These are phyloP conservation scores for Chironomus tentans DNA, from an alignment of 2,888 invertebrate species.

Conservation along the genomic window DNA sequence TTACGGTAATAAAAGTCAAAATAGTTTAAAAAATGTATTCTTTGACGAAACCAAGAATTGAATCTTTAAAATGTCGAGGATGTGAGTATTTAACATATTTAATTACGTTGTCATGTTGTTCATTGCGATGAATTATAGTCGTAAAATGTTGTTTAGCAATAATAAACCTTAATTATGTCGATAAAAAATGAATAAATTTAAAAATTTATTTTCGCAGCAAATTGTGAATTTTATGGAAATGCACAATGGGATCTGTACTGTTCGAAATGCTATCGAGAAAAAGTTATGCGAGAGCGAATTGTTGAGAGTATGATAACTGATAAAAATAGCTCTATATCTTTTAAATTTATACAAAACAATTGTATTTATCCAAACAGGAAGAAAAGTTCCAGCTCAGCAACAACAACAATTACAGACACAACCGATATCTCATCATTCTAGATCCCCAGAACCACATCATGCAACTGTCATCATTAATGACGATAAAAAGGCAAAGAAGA, in stretches of 20 bases:
- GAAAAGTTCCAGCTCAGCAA: slow-evolving; percentile 15
- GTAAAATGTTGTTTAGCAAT: neutral
- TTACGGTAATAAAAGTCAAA: no score
- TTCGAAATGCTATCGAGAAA: slow-evolving; percentile 88
- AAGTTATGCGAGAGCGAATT: slow-evolving; percentile 53
- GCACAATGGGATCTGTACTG: slow-evolving; percentile 97
- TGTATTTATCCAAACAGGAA: neutral
- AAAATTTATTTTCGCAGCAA: slow-evolving; percentile 64
- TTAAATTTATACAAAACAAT: neutral
- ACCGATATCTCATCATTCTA: neutral
- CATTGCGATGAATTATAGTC: no score
- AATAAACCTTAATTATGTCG: neutral
- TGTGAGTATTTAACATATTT: no score
- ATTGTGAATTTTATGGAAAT: slow-evolving; percentile 96
- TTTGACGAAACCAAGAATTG: neutral
- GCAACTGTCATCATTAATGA: neutral
- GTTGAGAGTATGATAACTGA: slow-evolving; percentile 41
- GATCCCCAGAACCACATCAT: slow-evolving; percentile 27
- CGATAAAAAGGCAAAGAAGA: slow-evolving; percentile 34
- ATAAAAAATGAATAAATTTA: slow-evolving; percentile 35
- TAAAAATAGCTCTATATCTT: neutral
- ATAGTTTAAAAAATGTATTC: neutral
- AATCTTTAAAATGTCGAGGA: neutral
- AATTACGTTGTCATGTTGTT: no score
- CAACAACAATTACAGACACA: slow-evolving; percentile 18